Evolutionary conservation across 37 sponge, comb jelly and placozoan genomes (phyloP).

Genomic region (Hexactinellida sp.): DNA sequence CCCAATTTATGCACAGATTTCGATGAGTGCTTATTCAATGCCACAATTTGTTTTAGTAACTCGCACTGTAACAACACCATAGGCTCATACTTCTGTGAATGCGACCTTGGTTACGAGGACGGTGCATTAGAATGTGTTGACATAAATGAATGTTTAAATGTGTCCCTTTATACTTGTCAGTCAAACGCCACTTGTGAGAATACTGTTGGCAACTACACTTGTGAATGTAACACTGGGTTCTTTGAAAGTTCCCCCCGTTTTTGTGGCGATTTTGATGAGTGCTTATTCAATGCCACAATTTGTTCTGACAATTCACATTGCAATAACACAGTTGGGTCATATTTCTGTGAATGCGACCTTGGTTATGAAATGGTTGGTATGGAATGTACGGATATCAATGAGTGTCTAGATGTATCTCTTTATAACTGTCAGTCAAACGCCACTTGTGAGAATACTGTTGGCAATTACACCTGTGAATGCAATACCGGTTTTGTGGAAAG

Average conservation of each 20-base stretch:
- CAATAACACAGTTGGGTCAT: neutral
- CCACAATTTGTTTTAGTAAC: neutral
- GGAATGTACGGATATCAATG: neutral
- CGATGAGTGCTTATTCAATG: neutral
- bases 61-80: neutral
- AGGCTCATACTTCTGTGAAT: neutral
- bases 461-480: neutral
- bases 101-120: neutral
- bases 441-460: neutral
- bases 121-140: neutral
- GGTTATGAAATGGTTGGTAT: neutral
- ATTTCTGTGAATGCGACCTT: neutral
- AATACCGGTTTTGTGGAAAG: neutral
- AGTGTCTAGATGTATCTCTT: neutral
- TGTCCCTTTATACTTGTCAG: neutral
- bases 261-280: neutral
- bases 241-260: neutral
- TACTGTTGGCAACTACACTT: neutral
- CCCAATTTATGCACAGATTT: neutral
- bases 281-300: no score
- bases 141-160: neutral
- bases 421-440: neutral
- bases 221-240: neutral
- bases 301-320: neutral
- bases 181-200: neutral